Evolutionary conservation across 2,888 invertebrate species (phyloP), one percentile per base, ranked within the genome.

Genomic region (Phragmatobia fuliginosa): DNA sequence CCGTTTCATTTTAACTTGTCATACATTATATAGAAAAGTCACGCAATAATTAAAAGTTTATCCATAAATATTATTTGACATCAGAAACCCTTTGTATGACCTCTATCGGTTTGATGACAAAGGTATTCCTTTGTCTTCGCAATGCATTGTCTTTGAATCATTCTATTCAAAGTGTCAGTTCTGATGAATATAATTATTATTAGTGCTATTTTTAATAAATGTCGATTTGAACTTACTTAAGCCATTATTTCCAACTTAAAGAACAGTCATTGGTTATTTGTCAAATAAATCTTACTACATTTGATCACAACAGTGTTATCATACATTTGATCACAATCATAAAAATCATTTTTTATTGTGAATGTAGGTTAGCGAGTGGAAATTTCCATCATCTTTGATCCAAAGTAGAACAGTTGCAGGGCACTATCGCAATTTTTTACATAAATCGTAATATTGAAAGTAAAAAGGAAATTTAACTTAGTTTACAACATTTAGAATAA

Each of bases 81-180:
- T 36, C 31, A 41, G 25, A 56, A 62, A 41, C 21, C 21, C 36
- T 25, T 31, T 32, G 38, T 62, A 11, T 62, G 25, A 38, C 52
- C 16, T 75, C 71, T 72, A 74, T 72, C 73, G 73, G 66, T 60
- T 73, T 41, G 65, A 76, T 78, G 77, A 74, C 73, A 71, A 75
- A 70, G 67, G 59, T 68, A 68, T 75, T 72, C 38, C 72, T 73
- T 78, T 68, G 73, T 76, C 45, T 77, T 38, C 62, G 58, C 59
- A 61, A 69, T 60, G 71, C 76, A 76, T 70, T 75, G 72, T 71
- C 70, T 71, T 69, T 76, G 59, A 58, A 32, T 67, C 67, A 73
- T 67, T n/a, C n/a, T n/a, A n/a, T n/a, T n/a, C 70, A 67, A 56
- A 73, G 52, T 61, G 59, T 56, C 59, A 31, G 60, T 69, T 71